Evolutionary conservation across 2,113 vertebrate genomes (phyloP).

Genomic region (Scomber scombrus): DNA sequence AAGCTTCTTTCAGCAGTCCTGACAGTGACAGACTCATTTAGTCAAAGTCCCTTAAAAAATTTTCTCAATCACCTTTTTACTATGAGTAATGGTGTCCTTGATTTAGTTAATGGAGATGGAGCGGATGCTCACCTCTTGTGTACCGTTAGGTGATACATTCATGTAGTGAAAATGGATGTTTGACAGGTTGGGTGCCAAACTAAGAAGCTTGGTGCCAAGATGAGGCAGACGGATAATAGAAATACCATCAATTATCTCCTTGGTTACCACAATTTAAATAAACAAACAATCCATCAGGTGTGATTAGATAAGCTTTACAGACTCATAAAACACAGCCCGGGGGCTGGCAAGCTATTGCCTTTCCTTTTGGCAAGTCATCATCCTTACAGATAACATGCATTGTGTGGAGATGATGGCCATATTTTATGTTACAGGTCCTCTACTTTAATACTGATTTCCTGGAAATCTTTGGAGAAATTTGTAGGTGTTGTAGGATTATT

Average conservation of each 20-base stretch:
- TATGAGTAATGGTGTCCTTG: no score
- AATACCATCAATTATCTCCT: background rate
- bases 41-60: background rate
- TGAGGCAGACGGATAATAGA: background rate
- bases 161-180: background rate
- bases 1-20: constrained; percentile 9
- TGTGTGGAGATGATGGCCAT: background rate
- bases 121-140: background rate
- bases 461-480: no score
- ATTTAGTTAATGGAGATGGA: background rate
- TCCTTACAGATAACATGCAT: background rate
- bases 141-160: background rate
- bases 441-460: no score
- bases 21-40: background rate
- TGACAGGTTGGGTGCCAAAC: background rate
- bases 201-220: background rate
- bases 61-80: no score
- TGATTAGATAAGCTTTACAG: no score
- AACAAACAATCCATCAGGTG: no score
- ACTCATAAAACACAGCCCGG: no score
- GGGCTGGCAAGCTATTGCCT: background rate
- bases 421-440: no score
- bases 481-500: no score
- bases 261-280: no score
- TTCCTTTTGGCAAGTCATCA: background rate